A percentile compares a stretch with the other conserved stretches of the same genome.
These are phyloP conservation scores for Meiosimyza decipiens DNA, from an alignment of 2,888 invertebrate genomes.

Conservation along the genomic window DNA sequence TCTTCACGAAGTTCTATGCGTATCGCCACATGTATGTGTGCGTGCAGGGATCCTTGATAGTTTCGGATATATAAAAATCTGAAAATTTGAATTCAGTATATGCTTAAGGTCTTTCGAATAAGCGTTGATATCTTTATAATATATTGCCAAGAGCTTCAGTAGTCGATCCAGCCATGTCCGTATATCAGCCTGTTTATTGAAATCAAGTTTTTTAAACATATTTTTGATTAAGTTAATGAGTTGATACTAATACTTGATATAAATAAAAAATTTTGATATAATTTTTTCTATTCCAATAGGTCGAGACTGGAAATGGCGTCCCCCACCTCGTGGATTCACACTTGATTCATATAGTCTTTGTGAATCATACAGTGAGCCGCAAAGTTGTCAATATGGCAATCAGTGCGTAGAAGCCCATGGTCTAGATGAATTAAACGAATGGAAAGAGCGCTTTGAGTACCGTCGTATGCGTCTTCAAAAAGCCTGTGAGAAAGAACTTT, in stretches of 20 bases:
- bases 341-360: constrained; percentile 75
- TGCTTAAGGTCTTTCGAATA: no score
- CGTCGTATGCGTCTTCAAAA: constrained; percentile 73
- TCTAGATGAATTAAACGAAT: constrained; percentile 76
- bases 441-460: constrained; percentile 79
- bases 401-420: constrained; percentile 83
- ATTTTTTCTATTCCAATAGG: constrained; percentile 52
- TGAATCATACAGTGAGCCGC: constrained; percentile 70
- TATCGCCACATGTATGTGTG: no score
- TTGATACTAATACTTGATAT: not conserved
- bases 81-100: no score
- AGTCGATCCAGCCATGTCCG: not conserved
- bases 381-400: constrained; percentile 75
- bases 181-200: no score
- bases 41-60: no score
- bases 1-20: no score
- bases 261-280: not conserved
- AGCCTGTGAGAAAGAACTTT: constrained; percentile 76
- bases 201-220: not conserved
- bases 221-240: not conserved
- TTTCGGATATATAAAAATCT: no score
- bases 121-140: no score
- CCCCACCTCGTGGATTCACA: constrained; percentile 76
- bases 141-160: no score
- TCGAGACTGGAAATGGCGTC: constrained; percentile 76